phyloP scores from a whole-genome alignment of 2,113 vertebrate species.

The Oceanites oceanicus region DNA sequence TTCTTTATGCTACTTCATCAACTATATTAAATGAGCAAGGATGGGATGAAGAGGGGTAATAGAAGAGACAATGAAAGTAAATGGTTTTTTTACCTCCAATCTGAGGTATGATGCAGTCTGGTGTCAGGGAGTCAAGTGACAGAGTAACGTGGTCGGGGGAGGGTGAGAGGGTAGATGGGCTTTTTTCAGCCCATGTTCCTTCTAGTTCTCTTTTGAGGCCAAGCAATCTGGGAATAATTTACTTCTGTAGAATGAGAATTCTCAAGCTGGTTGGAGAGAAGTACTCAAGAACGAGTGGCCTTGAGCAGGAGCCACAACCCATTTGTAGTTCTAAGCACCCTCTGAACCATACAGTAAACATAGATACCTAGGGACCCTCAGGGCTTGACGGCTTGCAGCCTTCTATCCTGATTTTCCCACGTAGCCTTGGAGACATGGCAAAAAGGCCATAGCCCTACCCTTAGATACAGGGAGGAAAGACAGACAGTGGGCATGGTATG shows the following conservation, averaged over 20 bases:
- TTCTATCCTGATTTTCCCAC: neutral
- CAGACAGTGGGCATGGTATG: neutral
- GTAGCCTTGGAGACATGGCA: accelerated
- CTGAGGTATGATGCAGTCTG: neutral
- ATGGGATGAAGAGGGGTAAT: neutral
- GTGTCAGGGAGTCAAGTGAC: neutral
- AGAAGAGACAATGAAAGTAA: neutral
- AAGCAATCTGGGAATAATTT: neutral
- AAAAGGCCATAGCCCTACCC: neutral
- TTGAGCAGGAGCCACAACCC: neutral
- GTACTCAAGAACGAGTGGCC: neutral
- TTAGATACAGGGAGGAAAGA: neutral
- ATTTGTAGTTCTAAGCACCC: too few relatives aligned
- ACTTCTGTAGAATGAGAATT: neutral
- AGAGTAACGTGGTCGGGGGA: neutral
- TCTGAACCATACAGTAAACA: neutral
- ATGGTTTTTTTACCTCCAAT: neutral
- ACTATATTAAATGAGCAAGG: neutral
- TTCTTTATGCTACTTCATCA: neutral
- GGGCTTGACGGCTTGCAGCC: neutral
- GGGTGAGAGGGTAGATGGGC: neutral
- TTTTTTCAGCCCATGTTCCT: neutral
- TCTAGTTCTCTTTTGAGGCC: neutral
- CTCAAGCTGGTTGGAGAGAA: neutral
- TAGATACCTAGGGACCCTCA: accelerated